A percentile compares a stretch with the other conserved stretches of the same genome.
Conservation (phyloP, 2,113 vertebrate species). For the Sardina pilchardus region DNA sequence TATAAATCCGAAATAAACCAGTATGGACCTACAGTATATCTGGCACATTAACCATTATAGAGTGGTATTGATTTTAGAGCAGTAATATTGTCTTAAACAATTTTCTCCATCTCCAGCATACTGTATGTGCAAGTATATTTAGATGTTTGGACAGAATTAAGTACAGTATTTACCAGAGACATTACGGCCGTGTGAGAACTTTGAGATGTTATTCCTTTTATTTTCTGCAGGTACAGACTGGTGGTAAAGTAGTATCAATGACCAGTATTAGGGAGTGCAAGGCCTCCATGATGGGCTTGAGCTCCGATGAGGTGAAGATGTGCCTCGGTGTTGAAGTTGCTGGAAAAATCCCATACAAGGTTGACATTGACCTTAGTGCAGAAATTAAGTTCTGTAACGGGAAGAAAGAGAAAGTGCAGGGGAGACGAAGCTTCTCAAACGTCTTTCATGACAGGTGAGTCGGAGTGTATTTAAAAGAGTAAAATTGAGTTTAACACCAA, state of each 20-base stretch:
- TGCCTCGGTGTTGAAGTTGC: not conserved
- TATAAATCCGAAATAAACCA: no score
- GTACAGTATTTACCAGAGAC: conserved; percentile 46
- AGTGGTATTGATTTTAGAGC: no score
- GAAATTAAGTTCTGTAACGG: not conserved
- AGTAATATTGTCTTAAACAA: no score
- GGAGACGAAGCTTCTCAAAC: not conserved
- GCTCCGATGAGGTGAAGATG: not conserved
- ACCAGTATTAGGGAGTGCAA: not conserved
- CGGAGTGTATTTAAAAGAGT: not conserved
- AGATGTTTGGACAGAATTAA: not conserved
- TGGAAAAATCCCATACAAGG: not conserved
- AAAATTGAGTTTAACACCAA: no score
- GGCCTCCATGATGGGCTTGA: not conserved
- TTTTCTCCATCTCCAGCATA: no score
- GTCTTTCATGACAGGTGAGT: not conserved
- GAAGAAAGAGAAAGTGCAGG: not conserved
- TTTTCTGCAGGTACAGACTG: conserved; percentile 50
- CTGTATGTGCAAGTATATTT: no score
- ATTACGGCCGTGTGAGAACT: conserved; percentile 32
- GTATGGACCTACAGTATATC: no score
- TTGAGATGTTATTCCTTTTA: not conserved
- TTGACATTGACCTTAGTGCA: not conserved
- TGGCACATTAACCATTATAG: no score
- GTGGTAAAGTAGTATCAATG: conserved; percentile 52